Evolutionary conservation across 2,797 vertebrate species (phyloP).

Genomic region (Chaenodraco wilsoni): DNA sequence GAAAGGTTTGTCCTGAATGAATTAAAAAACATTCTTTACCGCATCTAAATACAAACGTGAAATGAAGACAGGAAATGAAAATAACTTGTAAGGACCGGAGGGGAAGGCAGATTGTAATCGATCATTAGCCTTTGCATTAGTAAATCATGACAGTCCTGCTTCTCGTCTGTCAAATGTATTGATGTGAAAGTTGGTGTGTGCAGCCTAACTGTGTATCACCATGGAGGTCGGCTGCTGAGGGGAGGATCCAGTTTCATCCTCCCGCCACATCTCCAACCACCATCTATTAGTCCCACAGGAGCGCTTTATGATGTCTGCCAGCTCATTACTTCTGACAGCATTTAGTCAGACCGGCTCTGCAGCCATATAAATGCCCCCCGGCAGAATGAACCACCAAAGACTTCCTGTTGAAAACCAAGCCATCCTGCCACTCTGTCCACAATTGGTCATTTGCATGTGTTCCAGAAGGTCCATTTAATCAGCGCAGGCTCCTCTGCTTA

Average conservation of each 20-base stretch:
- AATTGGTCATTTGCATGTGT: conserved; percentile 84
- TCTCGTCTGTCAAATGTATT: conserved; percentile 32
- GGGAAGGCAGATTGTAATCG: conserved; percentile 27
- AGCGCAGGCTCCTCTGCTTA: conserved; percentile 76
- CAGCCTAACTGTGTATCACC: conserved; percentile 17
- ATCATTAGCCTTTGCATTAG: conserved; percentile 28
- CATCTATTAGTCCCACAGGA: conserved; percentile 83
- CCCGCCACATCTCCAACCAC: conserved; percentile 78
- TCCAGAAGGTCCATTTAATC: conserved; percentile 87
- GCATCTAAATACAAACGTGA: conserved; percentile 13
- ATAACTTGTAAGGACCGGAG: conserved; percentile 32
- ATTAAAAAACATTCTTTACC: neutral
- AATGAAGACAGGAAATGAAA: conserved; percentile 26
- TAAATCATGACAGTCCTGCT: conserved; percentile 32
- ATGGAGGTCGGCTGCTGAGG: conserved; percentile 34
- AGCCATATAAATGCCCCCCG: conserved; percentile 78
- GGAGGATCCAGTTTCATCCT: conserved; percentile 63
- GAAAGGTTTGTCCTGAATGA: too few relatives aligned
- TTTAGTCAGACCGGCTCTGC: conserved; percentile 86
- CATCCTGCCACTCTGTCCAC: conserved; percentile 63
- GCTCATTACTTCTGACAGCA: conserved; percentile 86
- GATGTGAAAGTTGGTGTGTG: conserved; percentile 45
- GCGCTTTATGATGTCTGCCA: conserved; percentile 86
- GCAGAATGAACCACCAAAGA: conserved; percentile 79
- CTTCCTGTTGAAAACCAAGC: conserved; percentile 78